Evolutionary conservation across 37 sponge, comb jelly and placozoan genomes (phyloP).

Genomic region (Diacarnus erythraeanus): DNA sequence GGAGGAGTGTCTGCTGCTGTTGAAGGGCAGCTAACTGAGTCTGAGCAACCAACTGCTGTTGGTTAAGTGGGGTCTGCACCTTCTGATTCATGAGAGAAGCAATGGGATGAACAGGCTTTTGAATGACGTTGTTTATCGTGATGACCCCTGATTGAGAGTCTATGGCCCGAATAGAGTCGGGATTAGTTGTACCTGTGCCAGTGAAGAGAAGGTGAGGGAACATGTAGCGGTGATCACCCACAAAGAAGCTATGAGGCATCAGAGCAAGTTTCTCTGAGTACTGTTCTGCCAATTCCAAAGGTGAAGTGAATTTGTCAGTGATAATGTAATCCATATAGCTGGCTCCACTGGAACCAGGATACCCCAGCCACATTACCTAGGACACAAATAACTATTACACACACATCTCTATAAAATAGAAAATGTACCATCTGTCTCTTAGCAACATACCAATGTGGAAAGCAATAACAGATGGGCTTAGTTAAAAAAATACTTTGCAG

Average conservation of each 20-base stretch:
- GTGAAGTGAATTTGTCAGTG: constrained; percentile 92
- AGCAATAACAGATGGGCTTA: too few species aligned
- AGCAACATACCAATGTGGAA: too few species aligned
- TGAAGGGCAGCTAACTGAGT: constrained; percentile 14
- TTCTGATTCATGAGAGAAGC: constrained; percentile 11
- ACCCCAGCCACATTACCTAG: constrained; percentile 99
- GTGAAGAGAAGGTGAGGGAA: constrained; percentile 93
- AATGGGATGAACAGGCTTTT: constrained; percentile 58
- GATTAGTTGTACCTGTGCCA: constrained; percentile 69
- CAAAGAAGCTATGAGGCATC: constrained; percentile 98
- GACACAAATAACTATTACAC: background rate
- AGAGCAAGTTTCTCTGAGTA: constrained; percentile 97
- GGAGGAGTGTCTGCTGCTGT: constrained; percentile 15
- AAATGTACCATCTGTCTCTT: too few species aligned
- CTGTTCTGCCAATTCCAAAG: constrained; percentile 83
- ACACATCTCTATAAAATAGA: background rate
- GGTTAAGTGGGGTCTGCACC: constrained; percentile 10
- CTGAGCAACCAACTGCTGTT: constrained; percentile 37
- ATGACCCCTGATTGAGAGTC: constrained; percentile 86
- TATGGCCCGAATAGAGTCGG: constrained; percentile 52
- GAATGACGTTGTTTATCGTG: constrained; percentile 60
- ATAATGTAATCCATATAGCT: constrained; percentile 99
- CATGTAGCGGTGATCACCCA: constrained; percentile 97
- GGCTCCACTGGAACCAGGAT: constrained; percentile 98
- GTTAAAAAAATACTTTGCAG: too few species aligned